A percentile compares a stretch with the other conserved stretches of the same genome.
Conservation (phyloP, 2,888 invertebrate genomes). For the Mesorhabditis spiculigera region DNA sequence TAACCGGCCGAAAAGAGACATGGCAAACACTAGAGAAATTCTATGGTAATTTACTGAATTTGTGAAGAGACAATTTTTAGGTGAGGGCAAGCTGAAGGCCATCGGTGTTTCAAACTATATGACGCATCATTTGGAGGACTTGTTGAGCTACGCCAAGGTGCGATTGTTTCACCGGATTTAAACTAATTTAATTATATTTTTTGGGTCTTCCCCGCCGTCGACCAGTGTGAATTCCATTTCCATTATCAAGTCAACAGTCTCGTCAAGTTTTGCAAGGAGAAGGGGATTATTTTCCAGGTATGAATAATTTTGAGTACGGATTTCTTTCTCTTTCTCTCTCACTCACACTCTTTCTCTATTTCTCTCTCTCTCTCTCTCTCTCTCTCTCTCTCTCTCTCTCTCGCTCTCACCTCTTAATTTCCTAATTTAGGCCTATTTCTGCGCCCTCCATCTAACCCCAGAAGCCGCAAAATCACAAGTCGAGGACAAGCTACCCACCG, state of each 20-base stretch:
- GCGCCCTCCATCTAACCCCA: not conserved
- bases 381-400: no score
- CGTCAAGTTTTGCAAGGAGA: slow-evolving; percentile 67
- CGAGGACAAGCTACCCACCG: no score
- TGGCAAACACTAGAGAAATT: not conserved
- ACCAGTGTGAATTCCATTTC: slow-evolving; percentile 76
- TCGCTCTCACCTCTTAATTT: not conserved
- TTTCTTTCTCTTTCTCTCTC: no score
- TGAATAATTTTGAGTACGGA: slow-evolving; percentile 51
- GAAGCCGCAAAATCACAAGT: slow-evolving; percentile 59
- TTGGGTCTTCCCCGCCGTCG: slow-evolving; percentile 67
- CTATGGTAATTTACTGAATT: not conserved
- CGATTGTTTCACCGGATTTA: not conserved
- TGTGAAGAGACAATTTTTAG: slow-evolving; percentile 7
- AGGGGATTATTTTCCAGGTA: slow-evolving; percentile 73
- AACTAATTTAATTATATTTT: not conserved
- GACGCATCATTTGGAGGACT: slow-evolving; percentile 69
- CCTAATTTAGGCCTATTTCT: not conserved
- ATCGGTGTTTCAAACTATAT: slow-evolving; percentile 80
- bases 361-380: no score
- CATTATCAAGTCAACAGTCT: slow-evolving; percentile 69
- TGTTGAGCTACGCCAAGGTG: slow-evolving; percentile 62
- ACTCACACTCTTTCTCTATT: no score
- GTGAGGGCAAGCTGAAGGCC: slow-evolving; percentile 64
- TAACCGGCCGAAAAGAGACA: not conserved